These are phyloP conservation scores for Castor canadensis DNA, from an alignment of 2,113 vertebrate species.

Conservation along the genomic window DNA sequence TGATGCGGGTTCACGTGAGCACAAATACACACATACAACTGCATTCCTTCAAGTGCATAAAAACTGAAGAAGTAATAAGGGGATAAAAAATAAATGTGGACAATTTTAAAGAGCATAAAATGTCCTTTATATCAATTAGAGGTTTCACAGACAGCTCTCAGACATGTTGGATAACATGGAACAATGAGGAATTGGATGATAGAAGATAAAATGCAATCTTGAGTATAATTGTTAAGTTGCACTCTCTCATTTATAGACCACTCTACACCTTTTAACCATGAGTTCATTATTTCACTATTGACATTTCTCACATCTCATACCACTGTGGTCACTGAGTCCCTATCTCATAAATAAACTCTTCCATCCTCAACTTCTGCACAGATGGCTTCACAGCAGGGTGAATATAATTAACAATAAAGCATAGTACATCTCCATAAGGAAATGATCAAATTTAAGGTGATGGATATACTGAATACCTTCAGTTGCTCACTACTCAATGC, in stretches of 20 bases:
- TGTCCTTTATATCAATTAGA: neutral
- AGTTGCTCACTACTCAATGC: neutral
- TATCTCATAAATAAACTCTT: neutral
- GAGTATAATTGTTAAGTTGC: neutral
- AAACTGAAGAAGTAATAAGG: neutral
- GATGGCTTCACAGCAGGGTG: neutral
- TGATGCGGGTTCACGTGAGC: neutral
- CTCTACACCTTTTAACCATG: neutral
- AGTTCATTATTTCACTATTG: neutral
- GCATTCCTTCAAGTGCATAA: neutral
- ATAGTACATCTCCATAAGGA: neutral
- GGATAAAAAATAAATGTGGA: neutral
- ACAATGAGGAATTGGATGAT: neutral
- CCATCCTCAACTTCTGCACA: neutral
- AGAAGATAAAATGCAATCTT: neutral
- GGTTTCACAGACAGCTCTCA: neutral
- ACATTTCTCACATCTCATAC: neutral
- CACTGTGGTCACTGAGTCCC: neutral
- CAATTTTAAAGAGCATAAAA: neutral
- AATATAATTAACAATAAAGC: neutral
- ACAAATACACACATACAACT: too few relatives aligned
- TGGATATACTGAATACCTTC: neutral
- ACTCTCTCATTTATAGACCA: neutral
- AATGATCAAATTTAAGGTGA: neutral
- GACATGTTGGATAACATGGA: neutral